A percentile compares a stretch with the other conserved stretches of the same genome.
These are phyloP conservation scores for Todiramphus saurophagus DNA, from an alignment of 2,113 vertebrate species.

Conservation along the genomic window DNA sequence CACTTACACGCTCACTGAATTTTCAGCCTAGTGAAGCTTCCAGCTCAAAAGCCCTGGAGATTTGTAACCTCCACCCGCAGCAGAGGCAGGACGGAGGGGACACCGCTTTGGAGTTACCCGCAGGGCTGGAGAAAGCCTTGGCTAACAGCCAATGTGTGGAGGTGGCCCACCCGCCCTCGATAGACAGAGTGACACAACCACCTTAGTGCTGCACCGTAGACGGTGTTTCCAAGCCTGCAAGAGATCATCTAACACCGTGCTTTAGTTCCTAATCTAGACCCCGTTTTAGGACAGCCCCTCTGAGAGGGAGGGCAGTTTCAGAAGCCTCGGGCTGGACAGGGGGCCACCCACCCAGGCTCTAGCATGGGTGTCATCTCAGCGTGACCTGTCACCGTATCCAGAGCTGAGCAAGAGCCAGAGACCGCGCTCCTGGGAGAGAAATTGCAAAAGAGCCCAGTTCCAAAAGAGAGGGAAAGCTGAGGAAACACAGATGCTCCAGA, in stretches of 20 bases:
- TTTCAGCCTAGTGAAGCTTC: neutral
- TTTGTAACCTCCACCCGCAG: neutral
- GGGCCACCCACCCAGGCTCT: neutral
- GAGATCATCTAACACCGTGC: neutral
- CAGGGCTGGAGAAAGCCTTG: neutral
- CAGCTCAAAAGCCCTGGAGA: neutral
- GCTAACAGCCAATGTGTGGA: rapidly evolving
- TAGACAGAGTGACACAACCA: neutral
- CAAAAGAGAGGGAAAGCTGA: neutral
- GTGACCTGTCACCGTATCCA: neutral
- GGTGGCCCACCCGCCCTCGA: rapidly evolving
- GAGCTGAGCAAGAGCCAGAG: neutral
- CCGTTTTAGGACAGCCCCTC: neutral
- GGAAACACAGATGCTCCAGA: neutral
- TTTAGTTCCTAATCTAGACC: neutral
- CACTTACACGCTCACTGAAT: rapidly evolving
- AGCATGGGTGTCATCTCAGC: neutral
- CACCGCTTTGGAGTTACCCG: rapidly evolving
- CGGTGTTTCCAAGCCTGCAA: neutral
- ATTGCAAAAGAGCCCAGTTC: neutral
- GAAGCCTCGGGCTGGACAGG: neutral
- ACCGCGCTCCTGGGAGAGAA: neutral
- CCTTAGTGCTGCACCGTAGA: neutral
- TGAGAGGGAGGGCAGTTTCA: neutral
- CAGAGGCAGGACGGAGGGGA: rapidly evolving